Base-by-base conservation (phyloP, 2,113 vertebrate genomes). In the Oriolus oriolus region DNA sequence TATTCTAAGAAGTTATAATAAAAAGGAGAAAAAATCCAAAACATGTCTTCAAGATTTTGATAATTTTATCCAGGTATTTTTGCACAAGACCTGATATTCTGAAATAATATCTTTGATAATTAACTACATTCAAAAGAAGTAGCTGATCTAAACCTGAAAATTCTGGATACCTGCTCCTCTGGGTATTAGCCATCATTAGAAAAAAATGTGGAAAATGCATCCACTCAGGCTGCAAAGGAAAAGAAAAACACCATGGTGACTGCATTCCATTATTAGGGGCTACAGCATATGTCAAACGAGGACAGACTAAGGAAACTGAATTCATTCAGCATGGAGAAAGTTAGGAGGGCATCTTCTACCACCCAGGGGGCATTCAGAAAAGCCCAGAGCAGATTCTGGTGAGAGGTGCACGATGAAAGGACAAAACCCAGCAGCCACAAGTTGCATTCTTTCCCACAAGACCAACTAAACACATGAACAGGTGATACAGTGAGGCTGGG, bases 361-460 rank as follows among this genome's bases (percentile, higher is more conserved):
- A 82, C 8, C 8, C 37, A 11, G 37, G 57, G 17, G 26, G 13
- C 45, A n/a, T 6, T 71, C 22, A 79, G 30, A 47, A 83, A 63
- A 61, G 26, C 16, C n/a, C 26, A 7, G 10, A 57, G n/a, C 27
- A 76, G 44, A 83, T 31, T 37, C 23, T 53, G 41, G 16, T 74
- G 41, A 69, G 27, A 84, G 5, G 6, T 21, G 12, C 16, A 65
- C 0, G 10, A 42, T 3, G 3, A 53, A 56, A n/a, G 0, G 28
- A 69, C 41, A 78, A 78, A 93, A 49, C 6, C 16, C 61, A 70
- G 8, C 33, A 73, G 44, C 9, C 2, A 2, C 5, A 37, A 65
- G 5, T 1, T 27, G 30, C 49, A 31, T 3, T 41, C 13, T 49
- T 42, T 28, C 31, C 31, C 39, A 45, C 27, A 54, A 54, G 23